A percentile compares a stretch with the other conserved stretches of the same genome.
phyloP scores from a whole-genome alignment of 2,888 invertebrate genomes.

The Himalopsyche tibetana region DNA sequence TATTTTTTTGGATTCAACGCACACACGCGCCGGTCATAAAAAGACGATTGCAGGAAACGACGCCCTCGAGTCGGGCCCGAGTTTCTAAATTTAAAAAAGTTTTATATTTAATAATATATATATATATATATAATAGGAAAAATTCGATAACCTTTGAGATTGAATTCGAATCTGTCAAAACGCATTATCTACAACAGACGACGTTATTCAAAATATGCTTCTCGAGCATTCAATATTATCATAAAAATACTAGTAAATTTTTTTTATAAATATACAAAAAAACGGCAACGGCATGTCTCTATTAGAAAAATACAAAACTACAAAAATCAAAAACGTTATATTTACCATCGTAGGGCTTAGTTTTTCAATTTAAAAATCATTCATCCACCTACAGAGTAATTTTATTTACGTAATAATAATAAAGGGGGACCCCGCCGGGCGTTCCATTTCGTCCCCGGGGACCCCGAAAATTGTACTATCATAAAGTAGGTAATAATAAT shows the following conservation, averaged over 20 bases:
- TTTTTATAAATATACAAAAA: conserved; percentile 36
- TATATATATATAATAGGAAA: not conserved
- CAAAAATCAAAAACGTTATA: conserved; percentile 37
- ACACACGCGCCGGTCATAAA: too few species aligned
- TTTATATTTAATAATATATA: not conserved
- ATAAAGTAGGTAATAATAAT: conserved; percentile 23
- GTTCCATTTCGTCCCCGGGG: not conserved
- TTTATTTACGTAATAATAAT: conserved; percentile 29
- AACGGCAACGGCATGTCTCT: conserved; percentile 27
- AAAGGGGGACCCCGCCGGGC: not conserved
- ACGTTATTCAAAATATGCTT: not conserved
- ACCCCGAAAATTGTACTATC: not conserved
- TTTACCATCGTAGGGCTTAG: not conserved
- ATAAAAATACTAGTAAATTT: not conserved
- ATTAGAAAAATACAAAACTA: conserved; percentile 42
- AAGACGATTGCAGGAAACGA: too few species aligned
- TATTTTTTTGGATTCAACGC: too few species aligned
- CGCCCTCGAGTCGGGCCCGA: too few species aligned
- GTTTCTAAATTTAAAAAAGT: too few species aligned
- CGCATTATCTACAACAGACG: conserved; percentile 15
- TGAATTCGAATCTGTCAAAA: not conserved
- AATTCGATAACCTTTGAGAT: not conserved
- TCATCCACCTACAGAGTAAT: not conserved
- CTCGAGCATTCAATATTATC: not conserved
- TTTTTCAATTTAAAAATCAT: not conserved